These are phyloP conservation scores for Bradypodion pumilum DNA, from an alignment of 2,797 vertebrate species.

Conservation along the genomic window DNA sequence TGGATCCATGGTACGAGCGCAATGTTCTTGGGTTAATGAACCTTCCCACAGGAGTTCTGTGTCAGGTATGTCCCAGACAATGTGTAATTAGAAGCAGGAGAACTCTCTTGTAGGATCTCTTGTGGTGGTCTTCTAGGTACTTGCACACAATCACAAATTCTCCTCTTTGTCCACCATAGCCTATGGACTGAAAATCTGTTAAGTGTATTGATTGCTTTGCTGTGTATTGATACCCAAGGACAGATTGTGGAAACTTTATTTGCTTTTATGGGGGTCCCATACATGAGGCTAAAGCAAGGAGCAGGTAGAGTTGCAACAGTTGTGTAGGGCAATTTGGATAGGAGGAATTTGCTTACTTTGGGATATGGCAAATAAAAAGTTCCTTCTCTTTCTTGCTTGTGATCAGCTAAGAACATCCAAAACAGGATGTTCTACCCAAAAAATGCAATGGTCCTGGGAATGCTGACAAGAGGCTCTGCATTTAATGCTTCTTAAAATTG, in stretches of 20 bases:
- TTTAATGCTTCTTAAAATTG: neutral
- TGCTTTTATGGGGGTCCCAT: neutral
- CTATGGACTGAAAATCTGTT: neutral
- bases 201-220: neutral
- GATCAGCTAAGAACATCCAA: neutral
- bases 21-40: conserved; percentile 91
- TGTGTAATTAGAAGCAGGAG: neutral
- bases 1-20: conserved; percentile 97
- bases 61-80: conserved; percentile 80
- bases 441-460: neutral
- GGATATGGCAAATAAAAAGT: neutral
- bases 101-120: neutral
- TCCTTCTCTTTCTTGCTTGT: neutral
- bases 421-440: neutral
- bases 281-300: neutral
- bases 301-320: neutral
- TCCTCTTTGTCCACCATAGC: neutral
- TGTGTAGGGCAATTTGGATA: too few relatives aligned
- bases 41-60: conserved; percentile 86
- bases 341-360: neutral
- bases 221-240: neutral
- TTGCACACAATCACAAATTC: neutral
- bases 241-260: neutral
- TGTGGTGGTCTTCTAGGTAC: neutral
- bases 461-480: neutral